Percentiles rank a stretch among this genome's conserved stretches.
Conservation (phyloP, 2,113 vertebrate species). For the Falco punctatus region DNA sequence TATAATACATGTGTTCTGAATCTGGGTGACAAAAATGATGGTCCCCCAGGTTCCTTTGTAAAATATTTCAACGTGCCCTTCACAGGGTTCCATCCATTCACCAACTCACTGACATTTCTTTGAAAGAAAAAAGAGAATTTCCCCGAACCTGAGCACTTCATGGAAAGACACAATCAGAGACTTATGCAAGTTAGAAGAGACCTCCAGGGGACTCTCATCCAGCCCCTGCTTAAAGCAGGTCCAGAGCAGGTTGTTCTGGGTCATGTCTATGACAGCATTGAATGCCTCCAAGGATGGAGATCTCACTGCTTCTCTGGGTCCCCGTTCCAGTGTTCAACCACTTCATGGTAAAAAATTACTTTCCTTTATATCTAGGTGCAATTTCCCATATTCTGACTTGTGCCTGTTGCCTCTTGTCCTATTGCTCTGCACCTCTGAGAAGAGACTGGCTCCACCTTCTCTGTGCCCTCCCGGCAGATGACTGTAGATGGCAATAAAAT, state of each 20-base stretch:
- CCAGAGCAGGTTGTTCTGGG: background rate
- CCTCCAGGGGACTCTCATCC: background rate
- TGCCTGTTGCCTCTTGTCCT: background rate
- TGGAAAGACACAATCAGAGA: background rate
- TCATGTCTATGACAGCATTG: rapidly evolving
- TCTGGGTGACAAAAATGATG: background rate
- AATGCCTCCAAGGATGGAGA: background rate
- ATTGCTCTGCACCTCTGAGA: background rate
- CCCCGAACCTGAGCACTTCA: background rate
- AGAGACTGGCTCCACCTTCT: background rate
- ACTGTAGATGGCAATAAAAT: background rate
- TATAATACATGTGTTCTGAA: background rate
- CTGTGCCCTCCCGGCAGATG: background rate
- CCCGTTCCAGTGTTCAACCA: background rate
- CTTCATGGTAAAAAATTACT: background rate
- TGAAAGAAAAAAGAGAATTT: background rate
- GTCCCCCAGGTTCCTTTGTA: background rate
- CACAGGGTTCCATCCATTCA: background rate
- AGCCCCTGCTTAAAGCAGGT: background rate
- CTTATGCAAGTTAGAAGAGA: background rate
- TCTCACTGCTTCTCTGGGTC: background rate
- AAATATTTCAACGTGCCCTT: background rate
- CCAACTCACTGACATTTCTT: background rate
- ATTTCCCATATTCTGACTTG: background rate
- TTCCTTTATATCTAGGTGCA: background rate